Evolutionary conservation across 2,113 vertebrate species (phyloP).

Genomic region (Danio rerio): DNA sequence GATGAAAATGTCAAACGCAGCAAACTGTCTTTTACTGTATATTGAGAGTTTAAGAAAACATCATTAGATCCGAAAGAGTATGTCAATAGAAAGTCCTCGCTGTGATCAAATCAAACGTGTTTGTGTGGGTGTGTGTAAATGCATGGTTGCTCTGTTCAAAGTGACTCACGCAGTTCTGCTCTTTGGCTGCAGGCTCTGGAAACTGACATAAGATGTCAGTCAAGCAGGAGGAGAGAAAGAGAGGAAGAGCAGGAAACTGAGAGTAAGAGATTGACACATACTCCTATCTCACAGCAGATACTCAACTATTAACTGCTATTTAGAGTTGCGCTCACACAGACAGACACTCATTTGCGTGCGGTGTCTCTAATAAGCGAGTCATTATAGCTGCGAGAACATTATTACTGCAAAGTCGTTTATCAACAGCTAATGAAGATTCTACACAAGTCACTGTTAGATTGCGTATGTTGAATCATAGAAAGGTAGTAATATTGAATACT

Average conservation of each 20-base stretch:
- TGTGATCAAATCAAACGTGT: neutral
- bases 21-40: neutral
- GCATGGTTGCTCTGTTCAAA: conserved; percentile 28
- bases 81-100: neutral
- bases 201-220: conserved; percentile 45
- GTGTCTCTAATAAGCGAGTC: conserved; percentile 40
- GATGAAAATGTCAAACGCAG: neutral
- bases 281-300: conserved; percentile 5
- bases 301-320: conserved; percentile 29
- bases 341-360: conserved; percentile 24
- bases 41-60: neutral
- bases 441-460: conserved; percentile 14
- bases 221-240: conserved; percentile 17
- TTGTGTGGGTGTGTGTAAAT: conserved; percentile 24
- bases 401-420: conserved; percentile 30
- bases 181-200: conserved; percentile 30
- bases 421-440: conserved; percentile 34
- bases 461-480: conserved; percentile 9
- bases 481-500: neutral
- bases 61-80: neutral
- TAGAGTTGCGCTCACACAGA: conserved; percentile 16
- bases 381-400: conserved; percentile 40
- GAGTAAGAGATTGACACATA: conserved; percentile 1
- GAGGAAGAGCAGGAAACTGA: neutral
- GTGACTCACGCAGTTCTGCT: conserved; percentile 52